Evolutionary conservation across 2,113 vertebrate genomes (phyloP).

Genomic region (Pelvicachromis taeniatus): DNA sequence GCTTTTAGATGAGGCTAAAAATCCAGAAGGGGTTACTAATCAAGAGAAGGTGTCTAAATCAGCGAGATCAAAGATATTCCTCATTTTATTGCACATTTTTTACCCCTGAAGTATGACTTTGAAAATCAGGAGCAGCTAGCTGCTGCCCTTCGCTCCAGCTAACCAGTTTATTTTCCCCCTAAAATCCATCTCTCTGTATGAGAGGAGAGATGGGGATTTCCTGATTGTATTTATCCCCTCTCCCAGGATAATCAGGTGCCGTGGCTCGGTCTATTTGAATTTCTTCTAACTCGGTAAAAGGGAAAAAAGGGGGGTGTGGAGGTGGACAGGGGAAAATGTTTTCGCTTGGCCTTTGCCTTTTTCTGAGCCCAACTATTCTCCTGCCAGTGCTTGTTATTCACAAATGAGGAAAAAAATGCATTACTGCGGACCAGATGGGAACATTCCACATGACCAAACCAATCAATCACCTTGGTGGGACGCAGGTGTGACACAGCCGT

Average conservation of each 20-base stretch:
- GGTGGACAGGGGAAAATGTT: constrained; percentile 67
- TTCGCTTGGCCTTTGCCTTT: constrained; percentile 77
- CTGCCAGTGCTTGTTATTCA: constrained; percentile 80
- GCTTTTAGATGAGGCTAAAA: constrained; percentile 15
- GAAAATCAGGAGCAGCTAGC: not conserved
- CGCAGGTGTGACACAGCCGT: constrained; percentile 99
- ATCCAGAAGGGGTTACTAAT: constrained; percentile 14
- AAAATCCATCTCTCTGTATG: constrained; percentile 16
- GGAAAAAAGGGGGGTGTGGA: constrained; percentile 20
- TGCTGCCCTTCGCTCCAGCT: not conserved
- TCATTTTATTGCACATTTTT: not conserved
- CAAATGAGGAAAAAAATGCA: constrained; percentile 78
- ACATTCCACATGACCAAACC: constrained; percentile 99
- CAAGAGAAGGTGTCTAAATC: constrained; percentile 2
- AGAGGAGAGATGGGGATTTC: constrained; percentile 37
- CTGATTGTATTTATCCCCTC: constrained; percentile 54
- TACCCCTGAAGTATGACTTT: constrained; percentile 17
- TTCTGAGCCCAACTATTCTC: constrained; percentile 76
- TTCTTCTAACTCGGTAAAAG: constrained; percentile 51
- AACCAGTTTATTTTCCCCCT: constrained; percentile 12
- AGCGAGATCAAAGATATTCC: constrained; percentile 36
- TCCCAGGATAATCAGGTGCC: constrained; percentile 55
- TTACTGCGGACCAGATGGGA: constrained; percentile 99
- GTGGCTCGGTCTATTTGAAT: constrained; percentile 47
- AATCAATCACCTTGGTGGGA: constrained; percentile 99